A percentile compares a stretch with the other conserved stretches of the same genome.
These are phyloP conservation scores for Eptatretus atami DNA, from an alignment of 2,797 vertebrate species.

Conservation along the genomic window DNA sequence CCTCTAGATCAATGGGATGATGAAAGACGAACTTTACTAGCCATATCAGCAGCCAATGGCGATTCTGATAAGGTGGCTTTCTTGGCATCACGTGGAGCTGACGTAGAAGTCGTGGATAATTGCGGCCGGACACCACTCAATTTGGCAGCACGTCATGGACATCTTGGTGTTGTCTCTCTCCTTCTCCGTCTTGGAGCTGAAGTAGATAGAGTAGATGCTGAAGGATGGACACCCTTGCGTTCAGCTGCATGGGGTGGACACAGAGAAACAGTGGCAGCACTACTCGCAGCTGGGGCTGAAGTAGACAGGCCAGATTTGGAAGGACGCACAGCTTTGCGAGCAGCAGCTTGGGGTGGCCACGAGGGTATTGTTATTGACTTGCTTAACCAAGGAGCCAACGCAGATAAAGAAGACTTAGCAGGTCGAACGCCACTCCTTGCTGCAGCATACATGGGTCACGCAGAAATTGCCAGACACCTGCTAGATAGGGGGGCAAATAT, in stretches of 20 bases:
- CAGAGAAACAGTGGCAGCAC: constrained; percentile 70
- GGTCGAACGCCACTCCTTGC: constrained; percentile 80
- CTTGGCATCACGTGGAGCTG: constrained; percentile 49
- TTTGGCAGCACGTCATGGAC: constrained; percentile 67
- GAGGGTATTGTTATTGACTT: constrained; percentile 86
- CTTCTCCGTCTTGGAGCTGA: constrained; percentile 68
- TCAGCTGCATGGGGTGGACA: constrained; percentile 92
- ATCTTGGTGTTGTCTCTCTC: constrained; percentile 84
- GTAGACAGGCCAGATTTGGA: constrained; percentile 84
- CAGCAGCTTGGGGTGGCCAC: constrained; percentile 86
- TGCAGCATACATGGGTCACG: constrained; percentile 85
- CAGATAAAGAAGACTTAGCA: constrained; percentile 88
- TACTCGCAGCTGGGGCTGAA: constrained; percentile 78
- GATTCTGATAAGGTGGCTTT: constrained; percentile 76
- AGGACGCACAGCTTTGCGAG: constrained; percentile 58
- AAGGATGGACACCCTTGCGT: constrained; percentile 73
- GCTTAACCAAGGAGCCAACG: constrained; percentile 71
- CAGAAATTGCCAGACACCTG: constrained; percentile 79
- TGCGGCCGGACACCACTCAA: constrained; percentile 80
- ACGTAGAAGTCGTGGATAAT: constrained; percentile 58
- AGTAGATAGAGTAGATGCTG: constrained; percentile 75
- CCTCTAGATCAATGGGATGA: constrained; percentile 76
- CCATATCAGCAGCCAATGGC: constrained; percentile 65
- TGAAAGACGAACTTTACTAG: constrained; percentile 49
- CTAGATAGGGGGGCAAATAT: constrained; percentile 70